A percentile compares a stretch with the other conserved stretches of the same genome.
These are phyloP conservation scores for Aspidiotus destructor DNA, from an alignment of 2,888 invertebrate genomes.

Conservation along the genomic window DNA sequence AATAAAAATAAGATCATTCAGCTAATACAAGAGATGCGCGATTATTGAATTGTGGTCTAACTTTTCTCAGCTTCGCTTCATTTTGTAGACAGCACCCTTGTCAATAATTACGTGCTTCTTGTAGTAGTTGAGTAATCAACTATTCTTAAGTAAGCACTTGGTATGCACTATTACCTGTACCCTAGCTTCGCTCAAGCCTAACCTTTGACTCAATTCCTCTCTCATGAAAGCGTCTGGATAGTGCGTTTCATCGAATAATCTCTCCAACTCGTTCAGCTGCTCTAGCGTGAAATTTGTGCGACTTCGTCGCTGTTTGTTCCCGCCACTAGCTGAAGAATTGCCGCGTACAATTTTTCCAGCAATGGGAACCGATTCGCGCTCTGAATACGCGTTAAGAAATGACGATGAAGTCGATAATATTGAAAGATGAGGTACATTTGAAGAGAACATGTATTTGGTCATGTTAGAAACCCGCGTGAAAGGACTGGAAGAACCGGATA, in stretches of 20 bases:
- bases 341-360: conserved; percentile 4
- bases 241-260: conserved; percentile 86
- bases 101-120: not conserved
- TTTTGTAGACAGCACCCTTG: not conserved
- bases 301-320: conserved; percentile 61
- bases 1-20: too few relatives aligned
- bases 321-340: conserved; percentile 1
- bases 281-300: conserved; percentile 90
- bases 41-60: too few relatives aligned
- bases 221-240: conserved; percentile 83
- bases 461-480: conserved; percentile 14
- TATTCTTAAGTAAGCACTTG: not conserved
- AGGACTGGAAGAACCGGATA: not conserved
- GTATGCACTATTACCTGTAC: conserved; percentile 59
- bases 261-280: conserved; percentile 82
- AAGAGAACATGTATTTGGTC: conserved; percentile 20
- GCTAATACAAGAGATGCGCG: too few relatives aligned
- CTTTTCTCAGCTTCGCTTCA: too few relatives aligned
- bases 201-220: conserved; percentile 83
- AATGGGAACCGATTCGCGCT: not conserved
- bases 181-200: conserved; percentile 82
- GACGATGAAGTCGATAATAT: conserved; percentile 8
- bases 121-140: not conserved
- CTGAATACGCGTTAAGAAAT: not conserved
- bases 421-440: not conserved